These are phyloP conservation scores for Dendrolimus punctatus DNA, from an alignment of 1,140 invertebrate species.

Conservation along the genomic window DNA sequence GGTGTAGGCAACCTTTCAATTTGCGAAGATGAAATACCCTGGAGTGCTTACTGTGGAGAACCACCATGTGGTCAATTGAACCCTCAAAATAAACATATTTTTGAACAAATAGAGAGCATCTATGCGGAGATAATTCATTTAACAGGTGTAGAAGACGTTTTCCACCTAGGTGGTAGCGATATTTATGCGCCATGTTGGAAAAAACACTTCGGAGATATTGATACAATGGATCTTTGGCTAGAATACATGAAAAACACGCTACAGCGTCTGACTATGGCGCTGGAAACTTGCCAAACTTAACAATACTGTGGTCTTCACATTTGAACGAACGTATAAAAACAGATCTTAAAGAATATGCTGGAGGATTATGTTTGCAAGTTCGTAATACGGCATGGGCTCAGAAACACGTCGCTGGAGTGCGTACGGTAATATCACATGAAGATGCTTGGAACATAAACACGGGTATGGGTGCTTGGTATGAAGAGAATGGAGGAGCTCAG, in stretches of 20 bases:
- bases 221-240: conserved; percentile 80
- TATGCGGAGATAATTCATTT: conserved; percentile 77
- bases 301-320: conserved; percentile 83
- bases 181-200: conserved; percentile 75
- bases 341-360: conserved; percentile 74
- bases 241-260: conserved; percentile 78
- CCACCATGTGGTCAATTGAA: conserved; percentile 86
- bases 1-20: conserved; percentile 76
- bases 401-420: conserved; percentile 77
- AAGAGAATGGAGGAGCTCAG: conserved; percentile 78
- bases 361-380: conserved; percentile 68
- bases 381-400: conserved; percentile 81
- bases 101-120: conserved; percentile 76
- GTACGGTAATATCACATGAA: conserved; percentile 84
- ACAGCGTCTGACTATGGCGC: conserved; percentile 74
- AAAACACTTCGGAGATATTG: conserved; percentile 77
- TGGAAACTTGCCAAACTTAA: conserved; percentile 74
- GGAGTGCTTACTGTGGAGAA: conserved; percentile 82
- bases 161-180: conserved; percentile 88
- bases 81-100: conserved; percentile 80
- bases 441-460: conserved; percentile 89
- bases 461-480: conserved; percentile 83
- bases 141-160: conserved; percentile 76
- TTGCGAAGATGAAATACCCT: conserved; percentile 80
- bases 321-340: conserved; percentile 79